Evolutionary conservation across 2,797 vertebrate genomes (phyloP), one percentile per base, ranked within the genome.

Genomic region (Xenops minutus): DNA sequence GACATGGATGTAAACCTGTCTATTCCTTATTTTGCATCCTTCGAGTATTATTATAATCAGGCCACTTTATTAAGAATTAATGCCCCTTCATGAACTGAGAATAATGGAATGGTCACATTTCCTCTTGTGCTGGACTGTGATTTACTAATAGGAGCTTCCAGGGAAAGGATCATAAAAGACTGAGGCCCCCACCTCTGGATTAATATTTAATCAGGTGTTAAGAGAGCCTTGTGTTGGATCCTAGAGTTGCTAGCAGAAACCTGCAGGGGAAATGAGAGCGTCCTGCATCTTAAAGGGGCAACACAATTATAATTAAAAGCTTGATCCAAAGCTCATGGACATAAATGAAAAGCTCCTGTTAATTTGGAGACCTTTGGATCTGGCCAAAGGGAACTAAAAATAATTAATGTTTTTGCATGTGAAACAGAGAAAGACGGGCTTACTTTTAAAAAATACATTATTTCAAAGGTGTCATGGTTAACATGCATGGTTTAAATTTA

Each of bases 51-150:
- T 97, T 95, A 93, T 91, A 97, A 97, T 97, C 87, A 48, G 59
- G 69, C 43, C 75, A 93, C 94, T 95, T 95, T 97, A 97, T 98
- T 98, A 98, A 98, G 97, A 98, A 98, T 98, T 98, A 97, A 98
- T 98, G 97, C 48, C 77, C 82, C 68, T 96, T 93, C 3, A 13
- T 96, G 96, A 95, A n/a, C 88, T 85, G 94, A 96, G 92, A 92
- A 95, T 96, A 97, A 98, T 97, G 91, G 95, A 93, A 96, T 95
- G 92, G 94, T 82, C 82, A 62, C 91, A 62, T 97, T 97, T 96
- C 85, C 85, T 94, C 85, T 72, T 73, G 51, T 95, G 91, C 93
- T 95, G 82, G 96, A 92, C 96, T 88, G 67, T 97, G 93, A 98
- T 96, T 98, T 96, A 96, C 92, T 98, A 97, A 98, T 96, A 96